Percentiles rank a stretch among this genome's conserved stretches.
Conservation (phyloP, 2,113 vertebrate species). For the Nycticorax nycticorax region DNA sequence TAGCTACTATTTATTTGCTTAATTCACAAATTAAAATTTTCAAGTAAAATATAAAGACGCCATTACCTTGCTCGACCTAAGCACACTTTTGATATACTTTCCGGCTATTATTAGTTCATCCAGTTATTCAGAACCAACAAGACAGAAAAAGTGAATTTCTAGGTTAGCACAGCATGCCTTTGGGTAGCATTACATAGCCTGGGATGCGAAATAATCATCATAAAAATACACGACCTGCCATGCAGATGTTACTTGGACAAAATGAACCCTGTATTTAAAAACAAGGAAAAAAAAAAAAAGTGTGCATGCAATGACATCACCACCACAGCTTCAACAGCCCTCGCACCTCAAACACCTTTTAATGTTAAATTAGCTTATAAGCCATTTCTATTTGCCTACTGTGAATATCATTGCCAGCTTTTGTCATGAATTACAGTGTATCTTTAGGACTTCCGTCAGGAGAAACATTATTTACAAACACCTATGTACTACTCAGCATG, state of each 20-base stretch:
- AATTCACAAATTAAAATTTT: background rate
- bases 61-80: background rate
- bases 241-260: constrained; percentile 17
- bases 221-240: constrained; percentile 25
- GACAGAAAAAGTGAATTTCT: constrained; percentile 45
- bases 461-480: background rate
- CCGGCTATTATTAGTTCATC: constrained; percentile 7
- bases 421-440: background rate
- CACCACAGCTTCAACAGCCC: background rate
- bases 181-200: constrained; percentile 32
- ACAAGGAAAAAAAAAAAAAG: background rate
- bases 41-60: background rate
- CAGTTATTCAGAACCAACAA: constrained; percentile 36
- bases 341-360: constrained; percentile 21
- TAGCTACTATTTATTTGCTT: background rate
- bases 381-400: background rate
- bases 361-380: background rate
- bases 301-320: background rate
- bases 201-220: constrained; percentile 44
- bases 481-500: background rate
- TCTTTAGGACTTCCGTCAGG: background rate
- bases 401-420: background rate
- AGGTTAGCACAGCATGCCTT: constrained; percentile 54
- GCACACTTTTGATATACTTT: background rate
- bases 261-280: constrained; percentile 27